phyloP scores from a whole-genome alignment of 2,888 invertebrate genomes.

The Synanthedon andrenaeformis region DNA sequence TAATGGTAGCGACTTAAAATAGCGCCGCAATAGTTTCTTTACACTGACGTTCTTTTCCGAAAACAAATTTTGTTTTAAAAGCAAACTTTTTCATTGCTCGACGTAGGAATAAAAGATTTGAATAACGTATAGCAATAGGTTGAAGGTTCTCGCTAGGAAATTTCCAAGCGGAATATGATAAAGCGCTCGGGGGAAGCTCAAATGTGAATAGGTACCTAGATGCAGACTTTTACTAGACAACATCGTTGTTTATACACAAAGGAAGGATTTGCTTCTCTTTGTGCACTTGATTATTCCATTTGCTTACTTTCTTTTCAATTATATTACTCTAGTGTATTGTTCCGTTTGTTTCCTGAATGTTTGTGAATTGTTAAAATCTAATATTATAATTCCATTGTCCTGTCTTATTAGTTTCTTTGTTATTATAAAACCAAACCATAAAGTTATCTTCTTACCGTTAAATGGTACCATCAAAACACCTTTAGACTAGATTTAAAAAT shows the following conservation, averaged over 20 bases:
- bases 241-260: background rate
- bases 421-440: too few relatives aligned
- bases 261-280: background rate
- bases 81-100: too few relatives aligned
- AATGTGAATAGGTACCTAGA: background rate
- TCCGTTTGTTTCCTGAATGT: background rate
- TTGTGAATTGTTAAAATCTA: background rate
- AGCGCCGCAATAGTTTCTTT: too few relatives aligned
- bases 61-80: too few relatives aligned
- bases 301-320: background rate
- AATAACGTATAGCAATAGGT: conserved; percentile 9
- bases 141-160: conserved; percentile 8
- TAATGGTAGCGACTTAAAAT: too few relatives aligned
- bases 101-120: conserved; percentile 3
- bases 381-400: too few relatives aligned
- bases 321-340: background rate
- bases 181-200: background rate
- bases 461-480: too few relatives aligned
- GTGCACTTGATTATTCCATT: background rate
- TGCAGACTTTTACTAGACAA: background rate
- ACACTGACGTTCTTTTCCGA: too few relatives aligned
- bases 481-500: too few relatives aligned
- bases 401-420: too few relatives aligned
- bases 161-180: background rate
- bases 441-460: too few relatives aligned